Evolutionary conservation across 2,888 invertebrate species (phyloP).

Genomic region (Protophormia terraenovae): DNA sequence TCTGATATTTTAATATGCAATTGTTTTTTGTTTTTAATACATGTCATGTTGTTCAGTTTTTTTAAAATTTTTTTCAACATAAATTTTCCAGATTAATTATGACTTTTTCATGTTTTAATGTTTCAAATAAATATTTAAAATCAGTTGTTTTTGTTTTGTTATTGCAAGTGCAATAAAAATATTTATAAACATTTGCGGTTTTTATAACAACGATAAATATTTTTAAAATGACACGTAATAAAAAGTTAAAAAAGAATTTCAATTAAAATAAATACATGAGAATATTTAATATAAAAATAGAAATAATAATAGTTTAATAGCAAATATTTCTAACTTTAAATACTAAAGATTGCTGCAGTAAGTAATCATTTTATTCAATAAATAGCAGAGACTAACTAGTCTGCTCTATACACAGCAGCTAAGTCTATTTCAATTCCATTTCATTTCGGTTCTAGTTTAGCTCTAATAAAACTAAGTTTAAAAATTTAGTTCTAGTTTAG

Average conservation of each 20-base stretch:
- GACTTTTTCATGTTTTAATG: background rate
- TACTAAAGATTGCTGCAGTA: no score
- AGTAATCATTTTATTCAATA: no score
- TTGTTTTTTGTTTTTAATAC: slow-evolving; percentile 46
- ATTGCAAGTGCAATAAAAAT: background rate
- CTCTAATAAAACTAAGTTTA: no score
- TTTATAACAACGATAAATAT: background rate
- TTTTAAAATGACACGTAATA: background rate
- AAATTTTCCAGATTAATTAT: slow-evolving; percentile 24
- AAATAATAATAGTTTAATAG: no score
- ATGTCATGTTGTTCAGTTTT: slow-evolving; percentile 33
- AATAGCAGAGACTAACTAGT: no score
- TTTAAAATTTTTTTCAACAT: background rate
- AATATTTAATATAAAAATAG: background rate
- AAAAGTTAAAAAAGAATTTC: background rate
- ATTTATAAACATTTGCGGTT: slow-evolving; percentile 8
- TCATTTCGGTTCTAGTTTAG: no score
- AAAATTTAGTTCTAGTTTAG: no score
- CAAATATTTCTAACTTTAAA: no score
- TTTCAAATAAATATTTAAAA: background rate
- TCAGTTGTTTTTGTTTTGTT: background rate
- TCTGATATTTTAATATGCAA: slow-evolving; percentile 50
- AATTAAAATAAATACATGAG: background rate
- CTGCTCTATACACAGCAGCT: no score
- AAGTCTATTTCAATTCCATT: no score